phyloP scores from a whole-genome alignment of 2,797 vertebrate genomes.

The Enteromius viviparus region DNA sequence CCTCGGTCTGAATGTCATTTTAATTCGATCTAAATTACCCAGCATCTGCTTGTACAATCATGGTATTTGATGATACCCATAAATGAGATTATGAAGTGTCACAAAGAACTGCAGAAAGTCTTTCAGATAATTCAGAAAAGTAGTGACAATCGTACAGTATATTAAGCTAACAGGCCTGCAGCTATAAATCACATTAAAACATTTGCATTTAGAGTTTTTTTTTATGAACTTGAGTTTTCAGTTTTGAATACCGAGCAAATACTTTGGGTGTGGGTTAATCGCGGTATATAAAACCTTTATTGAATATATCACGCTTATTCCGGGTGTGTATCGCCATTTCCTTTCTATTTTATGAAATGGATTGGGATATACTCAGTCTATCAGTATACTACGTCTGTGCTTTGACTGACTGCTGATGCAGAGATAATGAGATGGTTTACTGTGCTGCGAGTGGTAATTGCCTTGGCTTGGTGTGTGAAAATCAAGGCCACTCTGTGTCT shows the following conservation, averaged over 20 bases:
- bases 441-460: constrained; percentile 58
- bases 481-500: constrained; percentile 54
- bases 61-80: constrained; percentile 34
- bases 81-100: constrained; percentile 49
- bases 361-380: constrained; percentile 14
- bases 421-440: constrained; percentile 61
- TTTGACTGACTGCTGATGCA: constrained; percentile 41
- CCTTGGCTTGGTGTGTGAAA: constrained; percentile 56
- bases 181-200: constrained; percentile 1
- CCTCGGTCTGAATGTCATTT: constrained; percentile 47
- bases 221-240: not conserved
- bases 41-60: constrained; percentile 52
- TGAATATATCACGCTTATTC: constrained; percentile 15
- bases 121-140: constrained; percentile 24
- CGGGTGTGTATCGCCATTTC: not conserved
- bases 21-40: constrained; percentile 49
- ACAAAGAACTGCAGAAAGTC: constrained; percentile 23
- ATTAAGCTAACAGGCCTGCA: not conserved
- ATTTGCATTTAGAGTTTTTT: not conserved
- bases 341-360: not conserved
- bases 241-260: not conserved
- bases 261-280: not conserved
- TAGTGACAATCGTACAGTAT: not conserved
- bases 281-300: not conserved
- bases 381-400: too few relatives aligned